phyloP scores from a whole-genome alignment of 1,140 invertebrate species.

The Catajapyx aquilonaris region DNA sequence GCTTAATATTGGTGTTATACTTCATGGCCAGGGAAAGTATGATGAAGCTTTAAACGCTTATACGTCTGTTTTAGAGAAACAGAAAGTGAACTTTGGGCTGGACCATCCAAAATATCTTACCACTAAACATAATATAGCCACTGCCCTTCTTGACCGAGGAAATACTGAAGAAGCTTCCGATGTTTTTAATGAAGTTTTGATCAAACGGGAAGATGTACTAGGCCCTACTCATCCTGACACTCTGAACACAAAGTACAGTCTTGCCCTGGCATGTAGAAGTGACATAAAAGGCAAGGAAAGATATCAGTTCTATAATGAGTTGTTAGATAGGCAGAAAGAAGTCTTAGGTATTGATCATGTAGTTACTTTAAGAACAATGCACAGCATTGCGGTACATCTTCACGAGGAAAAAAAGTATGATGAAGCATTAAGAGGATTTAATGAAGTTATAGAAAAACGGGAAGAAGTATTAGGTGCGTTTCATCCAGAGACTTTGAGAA shows the following conservation, averaged over 20 bases:
- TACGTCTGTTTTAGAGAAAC: slow-evolving; percentile 11
- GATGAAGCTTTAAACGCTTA: slow-evolving; percentile 14
- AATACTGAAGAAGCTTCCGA: slow-evolving; percentile 13
- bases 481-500: no score
- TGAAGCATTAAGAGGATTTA: no score
- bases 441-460: no score
- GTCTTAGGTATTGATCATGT: no score
- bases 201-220: slow-evolving; percentile 10
- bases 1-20: slow-evolving; percentile 11
- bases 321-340: slow-evolving; percentile 8
- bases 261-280: no score
- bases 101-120: slow-evolving; percentile 10
- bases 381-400: no score
- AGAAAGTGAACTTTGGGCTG: slow-evolving; percentile 12
- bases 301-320: no score
- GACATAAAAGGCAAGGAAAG: no score
- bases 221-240: slow-evolving; percentile 14
- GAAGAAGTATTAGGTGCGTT: no score
- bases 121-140: slow-evolving; percentile 12
- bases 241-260: slow-evolving; percentile 10
- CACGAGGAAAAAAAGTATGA: no score
- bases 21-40: slow-evolving; percentile 10
- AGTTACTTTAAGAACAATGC: no score
- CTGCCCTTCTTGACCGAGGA: slow-evolving; percentile 9
- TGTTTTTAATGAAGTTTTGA: slow-evolving; percentile 11